Base-by-base conservation (phyloP, 2,888 invertebrate genomes). In the Meandrusa payeni region DNA sequence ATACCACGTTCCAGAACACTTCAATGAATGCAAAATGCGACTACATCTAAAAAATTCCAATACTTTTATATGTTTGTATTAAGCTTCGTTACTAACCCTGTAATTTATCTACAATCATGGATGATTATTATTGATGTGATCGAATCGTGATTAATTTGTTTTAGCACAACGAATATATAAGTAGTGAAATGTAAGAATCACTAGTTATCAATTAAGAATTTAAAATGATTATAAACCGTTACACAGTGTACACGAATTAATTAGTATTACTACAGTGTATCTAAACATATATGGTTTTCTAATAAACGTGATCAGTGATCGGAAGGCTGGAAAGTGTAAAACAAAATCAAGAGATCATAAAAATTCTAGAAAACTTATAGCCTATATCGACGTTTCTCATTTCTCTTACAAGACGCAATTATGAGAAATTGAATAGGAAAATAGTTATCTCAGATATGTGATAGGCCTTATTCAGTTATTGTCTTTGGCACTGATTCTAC, bases 301-400 rank as follows among this genome's bases (percentile, higher is more conserved):
- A 40, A 28, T 40, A 27, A 37, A 41, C 28, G 47, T 50, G 40
- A 41, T 41, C 27, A 33, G 39, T 26, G 36, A 19, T 41, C 49
- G 45, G 41, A 44, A 46, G 46, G 56, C 51, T 51, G 55, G 54
- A 60, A 49, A 52, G 55, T 57, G 51, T 57, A 54, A 62, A 10
- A 65, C 65, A 75, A 78, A 73, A 77, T 76, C 76, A 74, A 68
- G 65, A 72, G 75, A 78, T 77, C 77, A 72, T 69, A 72, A 71
- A 72, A 71, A 64, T 70, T 69, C 69, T 70, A 73, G 48, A 73
- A 69, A 49, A 65, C 51, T 58, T 55, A 58, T 33, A 59, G 60
- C 62, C 74, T 47, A 73, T 59, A 50, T 65, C 65, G 46, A 51
- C 36, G 51, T 63, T 57, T 74, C 76, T 83, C 83, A 82, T 74